Evolutionary conservation across 2,797 vertebrate species (phyloP).

Genomic region (Clarias platycephalus): DNA sequence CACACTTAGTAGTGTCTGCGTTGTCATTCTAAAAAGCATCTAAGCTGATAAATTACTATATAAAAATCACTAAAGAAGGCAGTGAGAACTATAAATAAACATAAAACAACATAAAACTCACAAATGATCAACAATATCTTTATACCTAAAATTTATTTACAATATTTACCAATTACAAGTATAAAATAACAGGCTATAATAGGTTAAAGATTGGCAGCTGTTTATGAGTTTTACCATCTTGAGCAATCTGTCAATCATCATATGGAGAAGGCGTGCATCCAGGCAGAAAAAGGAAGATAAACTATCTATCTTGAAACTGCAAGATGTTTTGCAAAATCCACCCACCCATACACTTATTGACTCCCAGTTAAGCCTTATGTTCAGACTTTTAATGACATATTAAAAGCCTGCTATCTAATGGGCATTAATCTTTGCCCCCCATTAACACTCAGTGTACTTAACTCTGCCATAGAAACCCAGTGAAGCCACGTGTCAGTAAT

Average conservation of each 20-base stretch:
- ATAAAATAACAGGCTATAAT: background rate
- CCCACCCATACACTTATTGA: background rate
- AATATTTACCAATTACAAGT: background rate
- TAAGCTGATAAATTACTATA: background rate
- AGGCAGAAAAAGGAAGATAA: background rate
- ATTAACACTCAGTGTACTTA: background rate
- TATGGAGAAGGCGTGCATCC: background rate
- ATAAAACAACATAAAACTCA: background rate
- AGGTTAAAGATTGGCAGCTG: background rate
- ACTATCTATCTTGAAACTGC: background rate
- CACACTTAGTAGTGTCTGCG: background rate
- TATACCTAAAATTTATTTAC: background rate
- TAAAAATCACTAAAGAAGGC: background rate
- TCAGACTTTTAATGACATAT: background rate
- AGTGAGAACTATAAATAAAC: background rate
- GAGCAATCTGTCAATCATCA: background rate
- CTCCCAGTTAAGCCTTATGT: constrained; percentile 1
- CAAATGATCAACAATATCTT: background rate
- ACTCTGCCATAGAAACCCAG: constrained; percentile 1
- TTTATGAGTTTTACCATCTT: background rate
- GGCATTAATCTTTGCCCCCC: background rate
- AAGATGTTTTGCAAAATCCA: background rate
- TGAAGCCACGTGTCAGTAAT: too few species aligned
- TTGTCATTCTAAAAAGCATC: background rate
- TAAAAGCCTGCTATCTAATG: constrained; percentile 12